Percentiles rank a stretch among this genome's conserved stretches.
Conservation (phyloP, 2,888 invertebrate species). For the Smittia sp. region DNA sequence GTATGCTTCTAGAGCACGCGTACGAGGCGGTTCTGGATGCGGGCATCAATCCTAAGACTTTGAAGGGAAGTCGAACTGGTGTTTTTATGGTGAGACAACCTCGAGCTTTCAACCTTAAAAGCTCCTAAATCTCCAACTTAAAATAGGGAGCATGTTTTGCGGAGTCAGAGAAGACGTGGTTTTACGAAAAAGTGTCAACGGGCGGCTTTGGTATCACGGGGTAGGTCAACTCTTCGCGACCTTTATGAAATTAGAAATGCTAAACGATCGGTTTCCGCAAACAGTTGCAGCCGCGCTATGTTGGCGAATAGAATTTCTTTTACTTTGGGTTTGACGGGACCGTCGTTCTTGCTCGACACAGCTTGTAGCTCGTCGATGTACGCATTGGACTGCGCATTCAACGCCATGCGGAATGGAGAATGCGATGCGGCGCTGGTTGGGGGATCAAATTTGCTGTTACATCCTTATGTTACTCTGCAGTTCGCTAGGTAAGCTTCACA, state of each 20-base stretch:
- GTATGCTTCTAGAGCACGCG: conserved; percentile 72
- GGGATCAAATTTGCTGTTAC: conserved; percentile 79
- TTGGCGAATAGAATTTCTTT: conserved; percentile 88
- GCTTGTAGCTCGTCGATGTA: conserved; percentile 93
- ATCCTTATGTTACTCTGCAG: conserved; percentile 85
- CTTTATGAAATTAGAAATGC: conserved; percentile 22
- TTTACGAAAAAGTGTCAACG: conserved; percentile 62
- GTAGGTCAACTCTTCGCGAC: conserved; percentile 41
- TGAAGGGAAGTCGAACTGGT: conserved; percentile 68
- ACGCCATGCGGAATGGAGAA: conserved; percentile 71
- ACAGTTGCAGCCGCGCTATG: conserved; percentile 85
- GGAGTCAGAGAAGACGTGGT: conserved; percentile 71
- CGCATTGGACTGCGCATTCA: conserved; percentile 79
- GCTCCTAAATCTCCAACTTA: too few species aligned
- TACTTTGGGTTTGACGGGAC: conserved; percentile 82
- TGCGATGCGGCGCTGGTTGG: conserved; percentile 90
- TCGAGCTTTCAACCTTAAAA: too few species aligned
- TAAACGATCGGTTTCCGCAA: conserved; percentile 13
- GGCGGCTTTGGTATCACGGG: conserved; percentile 54
- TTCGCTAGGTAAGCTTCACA: conserved; percentile 63
- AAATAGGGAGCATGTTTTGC: conserved; percentile 60
- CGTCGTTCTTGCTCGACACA: conserved; percentile 84
- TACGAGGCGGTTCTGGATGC: conserved; percentile 78
- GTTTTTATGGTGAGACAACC: conserved; percentile 61
- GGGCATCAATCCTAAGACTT: conserved; percentile 63